Percentiles rank a stretch among this genome's conserved stretches.
Conservation (phyloP, 2,113 vertebrate species). For the Odontophorus gujanensis region DNA sequence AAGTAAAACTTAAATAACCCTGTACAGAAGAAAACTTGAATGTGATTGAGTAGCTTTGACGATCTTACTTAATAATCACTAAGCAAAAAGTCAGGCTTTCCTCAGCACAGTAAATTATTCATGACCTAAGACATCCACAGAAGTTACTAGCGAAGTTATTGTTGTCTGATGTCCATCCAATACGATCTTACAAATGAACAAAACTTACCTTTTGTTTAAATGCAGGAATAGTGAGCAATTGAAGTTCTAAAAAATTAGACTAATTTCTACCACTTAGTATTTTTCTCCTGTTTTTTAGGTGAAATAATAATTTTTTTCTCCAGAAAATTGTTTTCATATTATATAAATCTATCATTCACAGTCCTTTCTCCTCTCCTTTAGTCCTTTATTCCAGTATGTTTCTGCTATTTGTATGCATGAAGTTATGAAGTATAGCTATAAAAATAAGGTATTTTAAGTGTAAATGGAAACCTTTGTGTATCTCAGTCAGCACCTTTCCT, state of each 20-base stretch:
- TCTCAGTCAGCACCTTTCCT: slow-evolving; percentile 39
- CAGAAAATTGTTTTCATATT: background rate
- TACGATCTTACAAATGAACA: background rate
- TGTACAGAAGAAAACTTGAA: background rate
- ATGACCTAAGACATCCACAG: background rate
- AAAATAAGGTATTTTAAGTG: slow-evolving; percentile 4
- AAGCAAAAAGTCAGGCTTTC: background rate
- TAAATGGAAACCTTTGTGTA: background rate
- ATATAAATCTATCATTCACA: background rate
- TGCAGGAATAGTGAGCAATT: background rate
- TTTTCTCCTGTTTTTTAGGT: background rate
- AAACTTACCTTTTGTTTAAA: background rate
- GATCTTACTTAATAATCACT: background rate
- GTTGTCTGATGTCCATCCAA: background rate
- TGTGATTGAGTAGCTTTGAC: background rate
- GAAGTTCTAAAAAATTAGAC: background rate
- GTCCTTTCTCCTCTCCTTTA: background rate
- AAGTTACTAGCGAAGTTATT: background rate
- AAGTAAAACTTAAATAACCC: background rate
- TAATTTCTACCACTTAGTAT: background rate
- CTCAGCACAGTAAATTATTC: background rate
- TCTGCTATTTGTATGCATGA: background rate
- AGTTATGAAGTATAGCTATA: background rate
- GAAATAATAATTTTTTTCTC: background rate
- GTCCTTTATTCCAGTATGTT: background rate